These are phyloP conservation scores for Mnemiopsis leidyi DNA, from an alignment of 37 sponge, comb jelly and placozoan species.

Conservation along the genomic window DNA sequence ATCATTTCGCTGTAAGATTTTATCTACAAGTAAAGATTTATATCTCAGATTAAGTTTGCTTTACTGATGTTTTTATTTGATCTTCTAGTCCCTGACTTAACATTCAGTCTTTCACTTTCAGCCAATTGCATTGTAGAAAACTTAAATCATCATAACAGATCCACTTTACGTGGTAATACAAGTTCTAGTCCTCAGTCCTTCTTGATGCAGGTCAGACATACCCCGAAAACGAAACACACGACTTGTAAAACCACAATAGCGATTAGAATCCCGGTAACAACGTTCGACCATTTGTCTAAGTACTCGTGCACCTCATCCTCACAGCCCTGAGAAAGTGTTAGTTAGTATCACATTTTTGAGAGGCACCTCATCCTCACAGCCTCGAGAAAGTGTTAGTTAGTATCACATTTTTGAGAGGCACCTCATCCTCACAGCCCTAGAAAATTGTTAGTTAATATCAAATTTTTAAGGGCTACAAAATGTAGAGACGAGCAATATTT, in stretches of 20 bases:
- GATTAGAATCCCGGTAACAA: background rate
- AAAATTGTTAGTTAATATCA: background rate
- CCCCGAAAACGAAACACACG: background rate
- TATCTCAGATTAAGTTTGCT: no score
- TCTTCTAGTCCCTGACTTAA: no score
- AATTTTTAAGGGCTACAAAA: background rate
- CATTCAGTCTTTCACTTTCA: no score
- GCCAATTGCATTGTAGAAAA: no score
- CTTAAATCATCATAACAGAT: no score
- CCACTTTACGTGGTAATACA: no score
- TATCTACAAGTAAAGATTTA: no score
- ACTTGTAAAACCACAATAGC: background rate
- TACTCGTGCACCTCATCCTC: background rate
- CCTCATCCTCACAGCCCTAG: background rate
- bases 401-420: background rate
- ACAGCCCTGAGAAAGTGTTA: slow-evolving; percentile 2
- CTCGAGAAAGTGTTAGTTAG: background rate
- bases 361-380: background rate
- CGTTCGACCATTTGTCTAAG: background rate
- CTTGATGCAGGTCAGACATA: background rate
- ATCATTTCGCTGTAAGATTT: no score
- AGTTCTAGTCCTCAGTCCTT: background rate
- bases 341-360: background rate
- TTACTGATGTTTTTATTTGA: no score
- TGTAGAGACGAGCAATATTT: no score